These are phyloP conservation scores for Spodoptera exigua DNA, from an alignment of 2,888 invertebrate species.

Conservation along the genomic window DNA sequence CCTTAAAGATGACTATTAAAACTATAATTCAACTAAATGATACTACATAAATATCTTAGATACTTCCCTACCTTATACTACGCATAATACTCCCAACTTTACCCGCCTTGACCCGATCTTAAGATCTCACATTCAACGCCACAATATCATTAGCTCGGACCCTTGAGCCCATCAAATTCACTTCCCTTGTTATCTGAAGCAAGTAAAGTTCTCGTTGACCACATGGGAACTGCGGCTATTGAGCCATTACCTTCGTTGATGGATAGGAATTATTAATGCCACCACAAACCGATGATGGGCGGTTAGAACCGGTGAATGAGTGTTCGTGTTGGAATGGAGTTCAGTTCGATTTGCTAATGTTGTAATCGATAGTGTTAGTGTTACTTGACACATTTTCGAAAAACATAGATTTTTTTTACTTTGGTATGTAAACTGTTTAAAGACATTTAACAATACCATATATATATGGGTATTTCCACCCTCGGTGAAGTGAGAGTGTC, in stretches of 20 bases:
- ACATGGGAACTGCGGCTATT: constrained; percentile 53
- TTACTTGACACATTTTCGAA: no score
- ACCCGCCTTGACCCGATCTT: constrained; percentile 33
- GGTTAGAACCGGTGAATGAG: constrained; percentile 17
- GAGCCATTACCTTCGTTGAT: constrained; percentile 51
- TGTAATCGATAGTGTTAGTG: background rate
- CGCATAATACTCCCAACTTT: background rate
- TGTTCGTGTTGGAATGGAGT: constrained; percentile 26
- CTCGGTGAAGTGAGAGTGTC: no score
- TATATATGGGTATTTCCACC: no score
- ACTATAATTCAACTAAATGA: no score
- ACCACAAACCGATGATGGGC: constrained; percentile 37
- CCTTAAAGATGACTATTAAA: no score
- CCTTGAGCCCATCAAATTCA: constrained; percentile 54
- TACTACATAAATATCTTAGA: background rate
- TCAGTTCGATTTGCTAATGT: background rate
- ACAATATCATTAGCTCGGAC: constrained; percentile 66
- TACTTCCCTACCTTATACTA: background rate
- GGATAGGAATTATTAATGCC: constrained; percentile 52
- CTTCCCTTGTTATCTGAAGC: constrained; percentile 52
- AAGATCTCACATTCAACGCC: constrained; percentile 45
- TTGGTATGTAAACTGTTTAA: no score
- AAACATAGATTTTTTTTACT: no score
- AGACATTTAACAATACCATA: no score
- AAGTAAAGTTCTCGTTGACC: constrained; percentile 47